Conservation (phyloP, 2,113 vertebrate genomes). For the Varanus komodoensis region DNA sequence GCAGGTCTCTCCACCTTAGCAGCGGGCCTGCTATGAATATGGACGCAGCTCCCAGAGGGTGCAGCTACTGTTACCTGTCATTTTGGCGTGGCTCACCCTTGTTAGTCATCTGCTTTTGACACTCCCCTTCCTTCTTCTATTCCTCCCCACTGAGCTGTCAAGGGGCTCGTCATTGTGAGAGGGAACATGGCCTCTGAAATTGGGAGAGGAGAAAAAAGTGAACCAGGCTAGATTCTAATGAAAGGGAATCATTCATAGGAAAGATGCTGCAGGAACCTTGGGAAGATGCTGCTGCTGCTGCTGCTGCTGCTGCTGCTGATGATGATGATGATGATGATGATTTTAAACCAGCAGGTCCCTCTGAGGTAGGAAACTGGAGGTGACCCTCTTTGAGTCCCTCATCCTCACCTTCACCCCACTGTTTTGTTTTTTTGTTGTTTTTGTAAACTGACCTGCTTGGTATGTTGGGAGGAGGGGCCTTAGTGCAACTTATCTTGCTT, state of each 20-base stretch:
- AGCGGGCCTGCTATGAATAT: conserved; percentile 62
- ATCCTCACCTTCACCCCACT: conserved; percentile 3
- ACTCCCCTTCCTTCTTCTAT: conserved; percentile 45
- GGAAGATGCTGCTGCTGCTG: conserved; percentile 46
- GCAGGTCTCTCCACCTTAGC: conserved; percentile 55
- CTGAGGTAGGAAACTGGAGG: conserved; percentile 63
- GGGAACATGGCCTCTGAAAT: conserved; percentile 74
- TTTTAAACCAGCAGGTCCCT: conserved; percentile 61
- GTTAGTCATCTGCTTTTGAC: conserved; percentile 52
- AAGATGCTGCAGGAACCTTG: conserved; percentile 67
- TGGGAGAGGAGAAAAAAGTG: conserved; percentile 29
- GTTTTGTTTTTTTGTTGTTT: too few relatives aligned
- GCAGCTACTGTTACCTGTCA: conserved; percentile 69
- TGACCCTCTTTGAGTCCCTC: conserved; percentile 24
- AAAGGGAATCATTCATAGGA: conserved; percentile 81
- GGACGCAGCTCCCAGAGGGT: conserved; percentile 40
- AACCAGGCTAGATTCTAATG: conserved; percentile 74
- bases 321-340: too few relatives aligned
- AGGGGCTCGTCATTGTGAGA: conserved; percentile 71
- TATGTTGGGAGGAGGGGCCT: neutral
- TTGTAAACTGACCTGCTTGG: conserved; percentile 48
- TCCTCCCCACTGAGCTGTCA: conserved; percentile 77
- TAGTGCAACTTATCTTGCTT: conserved; percentile 2
- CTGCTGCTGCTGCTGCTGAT: neutral
- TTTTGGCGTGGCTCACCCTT: conserved; percentile 67